These are phyloP conservation scores for Thereva unica DNA, from an alignment of 2,888 invertebrate genomes.

Conservation along the genomic window DNA sequence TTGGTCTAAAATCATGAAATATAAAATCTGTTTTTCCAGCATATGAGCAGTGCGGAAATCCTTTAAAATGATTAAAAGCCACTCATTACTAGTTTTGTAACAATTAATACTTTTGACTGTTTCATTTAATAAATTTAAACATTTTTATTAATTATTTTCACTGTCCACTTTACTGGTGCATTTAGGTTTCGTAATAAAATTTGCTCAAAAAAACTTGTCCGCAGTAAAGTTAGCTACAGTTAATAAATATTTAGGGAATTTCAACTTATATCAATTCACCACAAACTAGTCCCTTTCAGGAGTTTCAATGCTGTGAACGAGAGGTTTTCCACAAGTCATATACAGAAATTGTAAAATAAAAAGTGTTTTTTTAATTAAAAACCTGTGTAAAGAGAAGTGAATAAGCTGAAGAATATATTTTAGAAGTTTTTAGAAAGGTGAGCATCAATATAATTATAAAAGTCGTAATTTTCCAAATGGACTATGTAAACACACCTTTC, in stretches of 20 bases:
- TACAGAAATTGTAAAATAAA: constrained; percentile 10
- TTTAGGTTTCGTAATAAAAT: neutral
- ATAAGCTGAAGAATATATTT: constrained; percentile 22
- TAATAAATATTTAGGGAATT: neutral
- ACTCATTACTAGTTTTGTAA: no score
- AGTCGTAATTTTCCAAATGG: constrained; percentile 18
- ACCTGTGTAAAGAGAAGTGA: neutral
- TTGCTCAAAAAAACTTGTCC: no score
- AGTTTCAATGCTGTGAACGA: constrained; percentile 13
- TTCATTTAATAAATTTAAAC: no score
- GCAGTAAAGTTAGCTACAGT: neutral
- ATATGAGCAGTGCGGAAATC: no score
- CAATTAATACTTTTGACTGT: no score
- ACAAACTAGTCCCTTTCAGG: constrained; percentile 11
- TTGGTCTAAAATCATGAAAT: no score
- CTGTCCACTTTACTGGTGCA: neutral
- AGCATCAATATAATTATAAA: constrained; percentile 1
- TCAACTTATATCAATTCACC: constrained; percentile 10
- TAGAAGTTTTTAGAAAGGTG: constrained; percentile 21
- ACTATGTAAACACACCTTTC: constrained; percentile 35
- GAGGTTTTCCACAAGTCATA: constrained; percentile 23
- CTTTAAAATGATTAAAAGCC: no score
- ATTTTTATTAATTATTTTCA: no score
- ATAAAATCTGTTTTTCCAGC: no score
- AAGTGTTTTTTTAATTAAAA: constrained; percentile 15